Percentiles rank a stretch among this genome's conserved stretches.
Evolutionary conservation across 2,888 invertebrate species (phyloP).

Genomic region (Agrotis clavis): DNA sequence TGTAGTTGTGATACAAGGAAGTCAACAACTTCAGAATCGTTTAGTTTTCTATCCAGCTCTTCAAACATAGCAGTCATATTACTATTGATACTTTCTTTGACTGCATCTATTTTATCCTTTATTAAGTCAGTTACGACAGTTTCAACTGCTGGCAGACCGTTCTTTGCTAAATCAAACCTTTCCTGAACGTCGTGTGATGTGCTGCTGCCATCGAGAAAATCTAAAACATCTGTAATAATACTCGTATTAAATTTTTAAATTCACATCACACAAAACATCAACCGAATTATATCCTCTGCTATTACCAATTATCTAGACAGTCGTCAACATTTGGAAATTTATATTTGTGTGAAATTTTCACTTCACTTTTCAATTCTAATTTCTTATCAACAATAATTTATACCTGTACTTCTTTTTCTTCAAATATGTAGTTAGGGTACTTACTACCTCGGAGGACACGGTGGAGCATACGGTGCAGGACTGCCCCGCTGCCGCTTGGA

Average conservation of each 20-base stretch:
- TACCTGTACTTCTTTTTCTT: too few relatives aligned
- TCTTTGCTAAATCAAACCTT: neutral
- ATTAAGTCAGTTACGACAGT: constrained; percentile 62
- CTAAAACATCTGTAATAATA: constrained; percentile 25
- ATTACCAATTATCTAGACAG: neutral
- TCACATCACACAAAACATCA: too few relatives aligned
- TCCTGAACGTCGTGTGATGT: neutral
- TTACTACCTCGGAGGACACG: too few relatives aligned
- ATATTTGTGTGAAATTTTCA: too few relatives aligned
- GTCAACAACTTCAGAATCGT: constrained; percentile 52
- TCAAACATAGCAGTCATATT: constrained; percentile 59
- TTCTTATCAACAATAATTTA: too few relatives aligned
- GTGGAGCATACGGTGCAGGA: too few relatives aligned
- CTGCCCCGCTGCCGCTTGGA: too few relatives aligned
- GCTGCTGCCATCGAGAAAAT: neutral
- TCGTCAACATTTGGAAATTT: neutral
- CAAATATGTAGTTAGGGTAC: too few relatives aligned
- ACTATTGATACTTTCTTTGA: constrained; percentile 37
- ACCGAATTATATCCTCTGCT: neutral
- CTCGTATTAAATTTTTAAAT: too few relatives aligned
- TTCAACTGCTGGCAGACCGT: neutral
- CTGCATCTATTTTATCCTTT: constrained; percentile 53
- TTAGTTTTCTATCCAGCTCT: constrained; percentile 57
- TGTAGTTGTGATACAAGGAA: constrained; percentile 53
- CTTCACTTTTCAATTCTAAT: too few relatives aligned